These are phyloP conservation scores for Sorex araneus DNA, from an alignment of 2,113 vertebrate genomes.

Conservation along the genomic window DNA sequence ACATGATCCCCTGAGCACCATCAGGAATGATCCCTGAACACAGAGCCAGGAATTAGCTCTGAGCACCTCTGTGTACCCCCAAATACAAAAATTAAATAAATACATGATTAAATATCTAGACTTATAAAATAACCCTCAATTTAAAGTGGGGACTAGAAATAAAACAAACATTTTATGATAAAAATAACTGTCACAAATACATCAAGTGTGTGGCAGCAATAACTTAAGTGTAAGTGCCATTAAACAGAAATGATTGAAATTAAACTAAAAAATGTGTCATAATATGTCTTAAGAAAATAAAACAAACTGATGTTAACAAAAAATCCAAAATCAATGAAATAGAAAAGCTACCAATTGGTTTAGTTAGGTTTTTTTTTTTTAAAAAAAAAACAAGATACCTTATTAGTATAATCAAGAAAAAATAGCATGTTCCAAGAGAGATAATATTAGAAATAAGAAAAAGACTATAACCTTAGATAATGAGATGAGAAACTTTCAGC, in stretches of 20 bases:
- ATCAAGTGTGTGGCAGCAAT: background rate
- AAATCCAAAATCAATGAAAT: slow-evolving; percentile 22
- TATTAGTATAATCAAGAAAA: background rate
- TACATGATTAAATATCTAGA: background rate
- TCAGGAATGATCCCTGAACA: too few species aligned
- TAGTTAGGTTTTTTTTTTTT: background rate
- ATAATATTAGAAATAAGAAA: background rate
- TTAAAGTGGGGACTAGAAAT: slow-evolving; percentile 19
- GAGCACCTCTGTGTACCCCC: too few species aligned
- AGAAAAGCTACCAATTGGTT: background rate
- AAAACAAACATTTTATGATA: slow-evolving; percentile 10
- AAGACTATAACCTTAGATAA: background rate
- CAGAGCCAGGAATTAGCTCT: too few species aligned
- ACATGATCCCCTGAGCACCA: too few species aligned
- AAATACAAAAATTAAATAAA: too few species aligned
- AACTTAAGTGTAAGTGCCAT: background rate
- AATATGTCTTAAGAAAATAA: background rate
- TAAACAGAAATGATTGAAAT: background rate
- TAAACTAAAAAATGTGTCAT: background rate
- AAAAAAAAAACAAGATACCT: background rate
- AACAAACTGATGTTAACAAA: background rate
- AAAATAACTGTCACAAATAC: background rate
- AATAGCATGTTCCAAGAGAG: background rate
- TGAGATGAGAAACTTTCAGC: background rate
- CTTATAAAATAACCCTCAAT: background rate